A percentile compares a stretch with the other conserved stretches of the same genome.
Conservation (phyloP, 1,140 invertebrate species). For the Heterodera carotae region DNA sequence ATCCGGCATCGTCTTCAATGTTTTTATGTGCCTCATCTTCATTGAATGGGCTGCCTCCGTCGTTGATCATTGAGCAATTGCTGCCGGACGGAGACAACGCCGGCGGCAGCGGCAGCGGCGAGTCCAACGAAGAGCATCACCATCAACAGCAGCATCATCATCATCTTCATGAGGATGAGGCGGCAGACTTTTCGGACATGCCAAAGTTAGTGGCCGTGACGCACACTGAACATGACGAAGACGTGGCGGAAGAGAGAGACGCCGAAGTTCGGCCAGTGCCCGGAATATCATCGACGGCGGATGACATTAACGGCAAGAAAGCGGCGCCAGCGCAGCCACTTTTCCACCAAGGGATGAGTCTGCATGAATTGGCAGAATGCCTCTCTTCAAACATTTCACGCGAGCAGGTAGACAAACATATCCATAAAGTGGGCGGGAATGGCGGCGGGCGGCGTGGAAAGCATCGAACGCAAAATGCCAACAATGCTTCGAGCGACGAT, state of each 20-base stretch:
- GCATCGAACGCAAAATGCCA: not conserved
- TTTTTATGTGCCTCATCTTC: not conserved
- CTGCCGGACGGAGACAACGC: not conserved
- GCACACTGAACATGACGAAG: slow-evolving; percentile 19
- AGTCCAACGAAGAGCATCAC: not conserved
- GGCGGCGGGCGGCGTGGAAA: not conserved
- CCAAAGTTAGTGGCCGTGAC: slow-evolving; percentile 48
- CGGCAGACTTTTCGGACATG: slow-evolving; percentile 53
- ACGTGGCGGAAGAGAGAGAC: not conserved
- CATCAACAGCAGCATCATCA: slow-evolving; percentile 23
- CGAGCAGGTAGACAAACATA: slow-evolving; percentile 27
- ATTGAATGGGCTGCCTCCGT: not conserved
- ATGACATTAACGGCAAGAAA: not conserved
- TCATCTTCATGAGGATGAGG: slow-evolving; percentile 19
- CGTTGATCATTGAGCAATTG: slow-evolving; percentile 31
- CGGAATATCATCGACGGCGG: not conserved
- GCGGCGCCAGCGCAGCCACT: not conserved
- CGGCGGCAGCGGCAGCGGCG: slow-evolving; percentile 7
- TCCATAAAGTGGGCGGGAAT: no score
- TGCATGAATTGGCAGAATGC: slow-evolving; percentile 38
- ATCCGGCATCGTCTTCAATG: not conserved
- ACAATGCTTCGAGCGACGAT: not conserved
- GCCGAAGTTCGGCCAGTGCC: not conserved
- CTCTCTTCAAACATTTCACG: slow-evolving; percentile 29
- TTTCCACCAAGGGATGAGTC: slow-evolving; percentile 29